Base-by-base conservation (phyloP, 2,797 vertebrate species). In the Crax fasciolata region DNA sequence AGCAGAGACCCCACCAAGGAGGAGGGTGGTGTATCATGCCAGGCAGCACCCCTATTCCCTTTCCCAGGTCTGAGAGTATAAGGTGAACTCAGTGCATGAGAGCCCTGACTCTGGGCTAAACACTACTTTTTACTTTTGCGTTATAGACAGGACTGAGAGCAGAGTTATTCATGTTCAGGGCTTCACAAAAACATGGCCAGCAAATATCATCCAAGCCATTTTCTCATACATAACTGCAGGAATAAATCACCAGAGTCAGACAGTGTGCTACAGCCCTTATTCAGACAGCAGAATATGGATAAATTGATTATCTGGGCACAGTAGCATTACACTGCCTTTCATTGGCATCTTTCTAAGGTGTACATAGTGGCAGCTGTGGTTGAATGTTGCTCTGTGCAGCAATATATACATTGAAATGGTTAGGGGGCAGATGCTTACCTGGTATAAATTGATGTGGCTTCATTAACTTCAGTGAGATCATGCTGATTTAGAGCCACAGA, bases 401-500 rank as follows among this genome's bases (percentile, higher is more conserved):
- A 85, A 46, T 79, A 80, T 54, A 44, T 54, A 52, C 16, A 4
- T 66, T 63, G 51, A 59, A 88, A 89, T 48, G 3, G 23, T 55
- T 83, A 59, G 87, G 30, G 72, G 59, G 66, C 80, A 94, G 92
- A 74, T 84, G 93, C 89, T 94, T 88, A 87, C 77, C 89, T 84
- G 74, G 71, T 90, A 79, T 78, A 95, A 96, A 94, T 93, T 87
- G 52, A 93, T 94, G 73, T 84, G 82, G 66, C 79, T 85, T 96
- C 93, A 96, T 94, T 93, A 96, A 90, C 83, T 91, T 96, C 63
- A 79, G 59, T 39, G 87, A 86, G 67, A 88, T 70, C 80, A 76
- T 84, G 94, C 94, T 93, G 92, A 96, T 96, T 97, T 95, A 94
- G 52, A 88, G 67, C 57, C 16, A 3, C 67, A 76, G 87, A 94